These are phyloP conservation scores for Gryllus longicercus DNA, from an alignment of 2,888 invertebrate species.

Conservation along the genomic window DNA sequence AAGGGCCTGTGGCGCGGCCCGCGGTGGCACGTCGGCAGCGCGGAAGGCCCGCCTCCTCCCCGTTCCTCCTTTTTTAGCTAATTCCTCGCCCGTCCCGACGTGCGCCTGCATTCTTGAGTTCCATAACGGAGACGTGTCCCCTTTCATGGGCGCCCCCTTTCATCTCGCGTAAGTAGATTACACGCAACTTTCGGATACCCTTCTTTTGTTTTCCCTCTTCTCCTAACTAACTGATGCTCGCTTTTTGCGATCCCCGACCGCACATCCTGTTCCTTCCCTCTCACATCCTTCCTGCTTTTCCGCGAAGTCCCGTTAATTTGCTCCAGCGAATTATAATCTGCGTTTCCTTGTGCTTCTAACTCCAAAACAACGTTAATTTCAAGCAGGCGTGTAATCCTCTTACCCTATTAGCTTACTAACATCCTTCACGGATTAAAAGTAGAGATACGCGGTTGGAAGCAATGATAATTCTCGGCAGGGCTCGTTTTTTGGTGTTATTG, in stretches of 20 bases:
- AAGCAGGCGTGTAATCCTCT: slow-evolving; percentile 8
- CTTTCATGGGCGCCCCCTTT: neutral
- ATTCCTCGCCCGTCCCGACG: neutral
- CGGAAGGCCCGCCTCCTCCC: neutral
- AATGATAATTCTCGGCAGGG: neutral
- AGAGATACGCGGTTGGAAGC: neutral
- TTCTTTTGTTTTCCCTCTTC: slow-evolving; percentile 9
- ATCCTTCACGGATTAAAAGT: slow-evolving; percentile 17
- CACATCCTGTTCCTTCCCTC: neutral
- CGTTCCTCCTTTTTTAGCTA: neutral
- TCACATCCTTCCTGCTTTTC: slow-evolving; percentile 5
- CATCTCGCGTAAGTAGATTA: neutral
- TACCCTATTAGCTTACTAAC: slow-evolving; percentile 3
- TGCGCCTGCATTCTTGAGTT: slow-evolving; percentile 4
- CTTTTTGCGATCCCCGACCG: neutral
- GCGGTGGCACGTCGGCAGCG: too few relatives aligned
- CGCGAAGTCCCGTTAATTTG: slow-evolving; percentile 9
- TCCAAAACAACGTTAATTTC: slow-evolving; percentile 8
- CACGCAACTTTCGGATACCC: slow-evolving; percentile 17
- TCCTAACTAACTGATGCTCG: neutral
- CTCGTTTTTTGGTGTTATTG: neutral
- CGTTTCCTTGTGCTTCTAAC: slow-evolving; percentile 9
- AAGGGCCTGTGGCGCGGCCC: too few relatives aligned
- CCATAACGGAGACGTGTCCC: neutral
- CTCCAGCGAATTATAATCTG: slow-evolving; percentile 11